Evolutionary conservation across 2,113 vertebrate species (phyloP), one percentile per base, ranked within the genome.

Genomic region (Nothobranchius kuhntae): DNA sequence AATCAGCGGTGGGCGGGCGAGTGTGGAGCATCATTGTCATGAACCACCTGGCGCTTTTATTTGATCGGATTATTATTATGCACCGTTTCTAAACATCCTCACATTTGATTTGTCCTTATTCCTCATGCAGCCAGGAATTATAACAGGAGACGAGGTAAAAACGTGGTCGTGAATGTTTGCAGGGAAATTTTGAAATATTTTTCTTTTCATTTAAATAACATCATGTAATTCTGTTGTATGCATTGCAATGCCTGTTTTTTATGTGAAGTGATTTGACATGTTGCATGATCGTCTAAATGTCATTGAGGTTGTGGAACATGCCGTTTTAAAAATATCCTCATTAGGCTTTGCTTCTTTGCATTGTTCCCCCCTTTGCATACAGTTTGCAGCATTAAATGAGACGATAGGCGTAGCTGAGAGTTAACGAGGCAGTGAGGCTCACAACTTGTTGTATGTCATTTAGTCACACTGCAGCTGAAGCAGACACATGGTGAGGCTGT

Each of bases 121-220:
- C 95, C 93, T 94, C 96, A 98, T 91, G 98, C 98, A 99, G 98
- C 98, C 95, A 98, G 97, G 95, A 99, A 97, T 96, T 98, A 98
- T 98, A 97, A 95, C 94, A 95, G 98, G 93, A 96, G 98, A 96
- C 94, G 98, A 99, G 98, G 98, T 99, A 99, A 99, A 94, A 56
- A 7, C 30, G 13, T 42, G n/a, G 47, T 57, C 42, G 57, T 63
- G 53, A 57, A 58, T 73, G 10, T 53, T 44, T 73, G 47, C 38
- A 40, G 38, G 38, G 9, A 3, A 40, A 7, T 40, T 40, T 40
- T 7, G 21, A 21, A 21, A 21, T 21, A 21, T 21, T 40, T 40
- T 40, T 5, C 38, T 40, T 9, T 7, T 40, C 38, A 40, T 40
- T 9, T 6, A n/a, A n/a, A n/a, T n/a, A n/a, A 30, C 26, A 30